phyloP scores from a whole-genome alignment of 2,113 vertebrate genomes.

The Diphyllodes magnificus region DNA sequence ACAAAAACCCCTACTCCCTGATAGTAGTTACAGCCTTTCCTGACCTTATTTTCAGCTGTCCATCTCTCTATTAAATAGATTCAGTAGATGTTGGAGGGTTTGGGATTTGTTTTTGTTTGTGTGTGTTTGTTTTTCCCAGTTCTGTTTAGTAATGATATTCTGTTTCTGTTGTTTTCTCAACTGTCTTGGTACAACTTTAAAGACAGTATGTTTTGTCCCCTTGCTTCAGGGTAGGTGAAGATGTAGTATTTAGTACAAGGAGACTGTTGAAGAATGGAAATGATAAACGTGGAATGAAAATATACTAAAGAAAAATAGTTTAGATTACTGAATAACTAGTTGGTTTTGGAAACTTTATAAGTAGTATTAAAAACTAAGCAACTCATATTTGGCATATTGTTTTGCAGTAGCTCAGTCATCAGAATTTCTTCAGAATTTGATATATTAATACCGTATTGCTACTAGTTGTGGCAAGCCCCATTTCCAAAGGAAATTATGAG shows the following conservation, averaged over 20 bases:
- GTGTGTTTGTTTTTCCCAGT: background rate
- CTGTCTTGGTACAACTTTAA: background rate
- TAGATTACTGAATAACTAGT: background rate
- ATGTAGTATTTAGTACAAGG: background rate
- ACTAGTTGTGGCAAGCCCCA: background rate
- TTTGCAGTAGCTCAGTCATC: background rate
- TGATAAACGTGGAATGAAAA: background rate
- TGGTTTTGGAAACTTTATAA: background rate
- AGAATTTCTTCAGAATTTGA: background rate
- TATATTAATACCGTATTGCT: background rate
- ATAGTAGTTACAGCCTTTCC: background rate
- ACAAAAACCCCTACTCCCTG: background rate
- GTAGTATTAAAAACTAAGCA: background rate
- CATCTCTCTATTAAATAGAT: background rate
- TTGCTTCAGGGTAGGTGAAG: background rate
- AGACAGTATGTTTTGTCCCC: background rate
- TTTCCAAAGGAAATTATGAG: background rate
- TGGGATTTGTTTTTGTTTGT: background rate
- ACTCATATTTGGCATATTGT: background rate
- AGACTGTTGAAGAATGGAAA: background rate
- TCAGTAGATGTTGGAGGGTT: background rate
- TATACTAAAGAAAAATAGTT: background rate
- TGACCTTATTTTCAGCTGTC: background rate
- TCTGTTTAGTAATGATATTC: background rate
- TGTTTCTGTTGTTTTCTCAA: background rate